Conservation (phyloP, 2,888 invertebrate genomes). For the Caenorhabditis zanzibari region DNA sequence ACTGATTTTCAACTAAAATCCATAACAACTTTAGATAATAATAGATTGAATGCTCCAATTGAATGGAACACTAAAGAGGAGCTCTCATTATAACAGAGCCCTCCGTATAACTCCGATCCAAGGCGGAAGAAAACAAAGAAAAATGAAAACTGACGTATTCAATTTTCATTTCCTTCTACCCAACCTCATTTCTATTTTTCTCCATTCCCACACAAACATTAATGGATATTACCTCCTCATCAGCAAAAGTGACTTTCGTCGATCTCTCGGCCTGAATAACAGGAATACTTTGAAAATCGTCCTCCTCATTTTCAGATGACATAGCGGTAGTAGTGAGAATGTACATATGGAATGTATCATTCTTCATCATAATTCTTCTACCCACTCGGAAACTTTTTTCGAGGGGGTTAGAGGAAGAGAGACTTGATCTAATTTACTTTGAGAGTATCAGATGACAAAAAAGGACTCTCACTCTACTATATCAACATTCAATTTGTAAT, state of each 20-base stretch:
- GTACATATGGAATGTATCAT: conserved; percentile 27
- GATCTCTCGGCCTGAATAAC: conserved; percentile 55
- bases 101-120: background rate
- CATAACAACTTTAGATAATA: too few species aligned
- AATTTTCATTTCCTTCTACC: background rate
- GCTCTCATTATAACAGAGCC: too few species aligned
- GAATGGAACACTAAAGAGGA: background rate
- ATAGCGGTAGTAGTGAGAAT: conserved; percentile 7
- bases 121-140: conserved; percentile 23
- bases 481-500: conserved; percentile 43
- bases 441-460: conserved; percentile 36
- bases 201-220: too few species aligned
- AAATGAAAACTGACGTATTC: conserved; percentile 32
- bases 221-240: conserved; percentile 62
- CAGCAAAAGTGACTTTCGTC: conserved; percentile 66
- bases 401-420: background rate
- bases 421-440: conserved; percentile 43
- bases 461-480: conserved; percentile 8
- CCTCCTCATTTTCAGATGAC: conserved; percentile 38
- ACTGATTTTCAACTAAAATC: too few species aligned
- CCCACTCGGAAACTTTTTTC: background rate
- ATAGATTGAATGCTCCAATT: too few species aligned
- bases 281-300: conserved; percentile 26
- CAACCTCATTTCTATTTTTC: background rate
- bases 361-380: conserved; percentile 23